These are phyloP conservation scores for Caenorhabditis sp. DNA, from an alignment of 2,888 invertebrate species.

Conservation along the genomic window DNA sequence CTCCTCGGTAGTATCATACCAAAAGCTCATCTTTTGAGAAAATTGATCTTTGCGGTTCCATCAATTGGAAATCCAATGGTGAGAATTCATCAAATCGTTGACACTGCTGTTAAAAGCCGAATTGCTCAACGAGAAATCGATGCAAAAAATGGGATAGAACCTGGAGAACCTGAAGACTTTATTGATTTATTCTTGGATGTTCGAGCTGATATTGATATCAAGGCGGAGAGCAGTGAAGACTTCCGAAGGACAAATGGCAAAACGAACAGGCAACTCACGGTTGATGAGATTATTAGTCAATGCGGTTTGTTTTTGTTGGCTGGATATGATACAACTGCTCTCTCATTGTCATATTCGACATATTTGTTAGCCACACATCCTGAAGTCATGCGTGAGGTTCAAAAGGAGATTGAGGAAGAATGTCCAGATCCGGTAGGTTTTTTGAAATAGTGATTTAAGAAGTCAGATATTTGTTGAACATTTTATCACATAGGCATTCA, in stretches of 20 bases:
- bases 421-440: slow-evolving; percentile 26
- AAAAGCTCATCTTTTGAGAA: slow-evolving; percentile 1
- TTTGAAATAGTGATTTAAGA: too few species aligned
- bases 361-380: slow-evolving; percentile 73
- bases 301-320: slow-evolving; percentile 73
- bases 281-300: slow-evolving; percentile 71
- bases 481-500: too few species aligned
- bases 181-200: slow-evolving; percentile 60
- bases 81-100: slow-evolving; percentile 5
- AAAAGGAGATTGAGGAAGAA: slow-evolving; percentile 36
- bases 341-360: slow-evolving; percentile 73
- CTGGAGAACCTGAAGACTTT: slow-evolving; percentile 45
- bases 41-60: neutral
- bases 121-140: slow-evolving; percentile 12
- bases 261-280: slow-evolving; percentile 20
- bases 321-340: slow-evolving; percentile 75
- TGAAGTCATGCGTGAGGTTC: slow-evolving; percentile 31
- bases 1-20: slow-evolving; percentile 20
- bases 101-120: slow-evolving; percentile 19
- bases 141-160: slow-evolving; percentile 1
- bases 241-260: neutral
- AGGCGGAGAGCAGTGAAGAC: slow-evolving; percentile 9
- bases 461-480: too few species aligned
- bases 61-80: neutral
- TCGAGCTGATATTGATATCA: slow-evolving; percentile 26